Conservation (phyloP, 1,140 invertebrate genomes). For the Brachionus asplanchnoidis region DNA sequence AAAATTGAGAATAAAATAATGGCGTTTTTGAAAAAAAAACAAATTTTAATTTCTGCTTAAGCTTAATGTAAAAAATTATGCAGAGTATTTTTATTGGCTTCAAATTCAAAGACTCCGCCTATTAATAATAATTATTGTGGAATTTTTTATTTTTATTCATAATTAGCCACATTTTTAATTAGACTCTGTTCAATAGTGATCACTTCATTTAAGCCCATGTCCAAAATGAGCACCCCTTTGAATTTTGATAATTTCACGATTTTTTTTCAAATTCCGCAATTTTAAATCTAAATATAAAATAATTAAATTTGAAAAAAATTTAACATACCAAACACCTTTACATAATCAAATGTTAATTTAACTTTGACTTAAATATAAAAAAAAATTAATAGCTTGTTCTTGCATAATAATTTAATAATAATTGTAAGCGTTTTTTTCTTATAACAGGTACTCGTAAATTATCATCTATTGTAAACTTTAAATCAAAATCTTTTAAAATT, state of each 20-base stretch:
- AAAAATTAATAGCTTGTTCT: background rate
- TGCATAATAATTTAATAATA: background rate
- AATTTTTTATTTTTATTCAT: background rate
- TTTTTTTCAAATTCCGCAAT: too few species aligned
- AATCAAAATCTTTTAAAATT: too few species aligned
- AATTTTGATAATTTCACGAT: too few species aligned
- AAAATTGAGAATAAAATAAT: constrained; percentile 32
- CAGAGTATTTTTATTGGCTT: background rate
- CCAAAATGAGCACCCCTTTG: too few species aligned
- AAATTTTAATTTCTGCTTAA: constrained; percentile 16
- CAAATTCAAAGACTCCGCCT: background rate
- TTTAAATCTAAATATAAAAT: background rate
- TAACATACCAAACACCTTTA: background rate
- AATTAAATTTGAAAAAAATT: background rate
- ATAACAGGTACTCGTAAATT: background rate
- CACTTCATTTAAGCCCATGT: background rate
- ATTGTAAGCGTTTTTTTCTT: background rate
- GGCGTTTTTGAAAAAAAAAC: background rate
- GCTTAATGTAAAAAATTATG: background rate
- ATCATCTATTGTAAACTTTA: background rate
- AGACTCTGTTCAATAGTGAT: background rate
- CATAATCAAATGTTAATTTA: background rate
- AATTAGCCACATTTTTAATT: background rate
- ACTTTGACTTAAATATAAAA: background rate
- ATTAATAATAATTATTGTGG: background rate